These are phyloP conservation scores for Eueremaeus valkanovi DNA, from an alignment of 2,888 invertebrate genomes.

Conservation along the genomic window DNA sequence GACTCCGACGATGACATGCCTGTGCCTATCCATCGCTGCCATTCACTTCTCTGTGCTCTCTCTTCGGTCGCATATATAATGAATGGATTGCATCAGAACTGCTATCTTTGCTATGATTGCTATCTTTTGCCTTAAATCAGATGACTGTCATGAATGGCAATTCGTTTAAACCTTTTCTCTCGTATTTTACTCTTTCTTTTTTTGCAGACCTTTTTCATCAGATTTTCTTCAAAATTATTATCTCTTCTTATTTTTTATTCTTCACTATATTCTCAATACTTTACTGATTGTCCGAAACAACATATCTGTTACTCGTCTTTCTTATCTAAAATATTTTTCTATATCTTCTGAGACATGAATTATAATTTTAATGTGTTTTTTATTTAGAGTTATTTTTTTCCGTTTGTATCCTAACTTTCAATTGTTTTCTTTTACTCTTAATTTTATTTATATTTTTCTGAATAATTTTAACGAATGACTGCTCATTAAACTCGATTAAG, in stretches of 20 bases:
- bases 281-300: neutral
- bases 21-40: slow-evolving; percentile 13
- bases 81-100: neutral
- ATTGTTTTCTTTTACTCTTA: no score
- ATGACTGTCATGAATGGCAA: slow-evolving; percentile 25
- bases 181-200: slow-evolving; percentile 5
- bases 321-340: no score
- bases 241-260: neutral
- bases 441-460: no score
- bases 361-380: no score
- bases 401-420: no score
- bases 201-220: neutral
- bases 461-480: neutral
- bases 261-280: neutral
- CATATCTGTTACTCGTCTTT: no score
- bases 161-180: slow-evolving; percentile 7
- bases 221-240: neutral
- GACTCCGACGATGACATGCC: slow-evolving; percentile 14
- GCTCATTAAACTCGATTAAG: slow-evolving; percentile 19
- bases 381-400: no score
- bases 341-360: no score
- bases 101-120: slow-evolving; percentile 7
- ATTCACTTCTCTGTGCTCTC: neutral
- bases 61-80: neutral
- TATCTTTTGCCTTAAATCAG: slow-evolving; percentile 19